These are phyloP conservation scores for Chaenodraco wilsoni DNA, from an alignment of 2,797 vertebrate genomes.

Conservation along the genomic window DNA sequence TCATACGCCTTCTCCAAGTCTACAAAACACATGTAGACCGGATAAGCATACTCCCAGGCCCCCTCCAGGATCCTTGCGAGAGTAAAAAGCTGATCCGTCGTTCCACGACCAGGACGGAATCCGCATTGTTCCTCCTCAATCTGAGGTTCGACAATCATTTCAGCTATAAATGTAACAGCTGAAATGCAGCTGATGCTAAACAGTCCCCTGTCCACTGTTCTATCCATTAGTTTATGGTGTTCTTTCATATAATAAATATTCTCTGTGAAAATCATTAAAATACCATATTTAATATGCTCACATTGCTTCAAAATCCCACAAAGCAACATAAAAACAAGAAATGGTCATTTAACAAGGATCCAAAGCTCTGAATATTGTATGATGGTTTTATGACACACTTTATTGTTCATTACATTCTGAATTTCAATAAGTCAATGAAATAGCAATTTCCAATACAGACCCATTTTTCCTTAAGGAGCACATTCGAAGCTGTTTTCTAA, in stretches of 20 bases:
- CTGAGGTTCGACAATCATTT: too few species aligned
- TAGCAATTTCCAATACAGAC: neutral
- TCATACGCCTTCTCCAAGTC: too few species aligned
- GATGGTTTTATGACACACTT: neutral
- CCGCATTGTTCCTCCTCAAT: too few species aligned
- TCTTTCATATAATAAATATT: neutral
- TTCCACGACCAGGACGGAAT: too few species aligned
- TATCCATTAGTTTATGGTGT: neutral
- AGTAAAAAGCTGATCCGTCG: too few species aligned
- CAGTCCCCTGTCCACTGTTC: neutral
- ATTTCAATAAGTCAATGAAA: neutral
- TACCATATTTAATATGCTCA: neutral
- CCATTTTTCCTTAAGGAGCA: neutral
- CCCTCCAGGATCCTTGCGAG: too few species aligned
- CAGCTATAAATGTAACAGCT: too few species aligned
- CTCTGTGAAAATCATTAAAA: neutral
- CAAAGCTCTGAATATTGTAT: neutral
- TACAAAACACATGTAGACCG: too few species aligned
- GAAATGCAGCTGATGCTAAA: neutral
- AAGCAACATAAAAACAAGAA: neutral
- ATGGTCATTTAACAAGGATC: neutral
- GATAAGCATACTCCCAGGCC: too few species aligned
- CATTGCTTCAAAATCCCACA: neutral
- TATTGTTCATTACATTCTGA: neutral
- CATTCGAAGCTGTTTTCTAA: neutral